Evolutionary conservation across 2,888 invertebrate species (phyloP).

Genomic region (Chloroclystis v-ata): DNA sequence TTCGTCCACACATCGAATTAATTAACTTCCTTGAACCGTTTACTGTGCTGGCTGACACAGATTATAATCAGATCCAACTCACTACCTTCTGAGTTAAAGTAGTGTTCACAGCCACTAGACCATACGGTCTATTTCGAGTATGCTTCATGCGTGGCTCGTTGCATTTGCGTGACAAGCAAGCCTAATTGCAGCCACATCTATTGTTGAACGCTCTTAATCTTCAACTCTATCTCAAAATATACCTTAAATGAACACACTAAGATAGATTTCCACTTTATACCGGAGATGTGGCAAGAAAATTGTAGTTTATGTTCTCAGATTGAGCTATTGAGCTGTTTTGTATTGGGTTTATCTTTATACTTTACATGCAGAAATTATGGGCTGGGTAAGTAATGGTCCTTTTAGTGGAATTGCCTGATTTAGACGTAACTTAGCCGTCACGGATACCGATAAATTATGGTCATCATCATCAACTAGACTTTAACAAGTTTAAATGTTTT

Average conservation of each 20-base stretch:
- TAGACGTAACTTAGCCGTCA: not conserved
- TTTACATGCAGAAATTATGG: constrained; percentile 1
- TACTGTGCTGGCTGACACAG: too few species aligned
- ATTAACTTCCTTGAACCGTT: too few species aligned
- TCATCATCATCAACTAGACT: too few species aligned
- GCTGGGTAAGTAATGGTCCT: not conserved
- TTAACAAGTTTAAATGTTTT: too few species aligned
- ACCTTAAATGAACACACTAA: constrained; percentile 2
- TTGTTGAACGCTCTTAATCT: constrained; percentile 23
- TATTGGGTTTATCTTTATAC: too few species aligned
- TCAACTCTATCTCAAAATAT: constrained; percentile 7
- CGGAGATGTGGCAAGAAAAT: constrained; percentile 15
- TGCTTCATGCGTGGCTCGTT: constrained; percentile 27
- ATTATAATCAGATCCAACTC: too few species aligned
- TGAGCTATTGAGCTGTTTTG: constrained; percentile 8
- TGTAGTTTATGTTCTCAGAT: constrained; percentile 14
- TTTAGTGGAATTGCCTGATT: not conserved
- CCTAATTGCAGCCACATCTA: constrained; percentile 23
- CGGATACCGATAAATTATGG: not conserved
- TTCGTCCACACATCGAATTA: too few species aligned
- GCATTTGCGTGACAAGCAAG: constrained; percentile 24
- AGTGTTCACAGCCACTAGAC: too few species aligned
- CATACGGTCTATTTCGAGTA: constrained; percentile 18
- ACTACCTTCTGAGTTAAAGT: too few species aligned
- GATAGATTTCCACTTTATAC: constrained; percentile 4